Base-by-base conservation (phyloP, 2,113 vertebrate species). In the Cyprinodon variegatus region DNA sequence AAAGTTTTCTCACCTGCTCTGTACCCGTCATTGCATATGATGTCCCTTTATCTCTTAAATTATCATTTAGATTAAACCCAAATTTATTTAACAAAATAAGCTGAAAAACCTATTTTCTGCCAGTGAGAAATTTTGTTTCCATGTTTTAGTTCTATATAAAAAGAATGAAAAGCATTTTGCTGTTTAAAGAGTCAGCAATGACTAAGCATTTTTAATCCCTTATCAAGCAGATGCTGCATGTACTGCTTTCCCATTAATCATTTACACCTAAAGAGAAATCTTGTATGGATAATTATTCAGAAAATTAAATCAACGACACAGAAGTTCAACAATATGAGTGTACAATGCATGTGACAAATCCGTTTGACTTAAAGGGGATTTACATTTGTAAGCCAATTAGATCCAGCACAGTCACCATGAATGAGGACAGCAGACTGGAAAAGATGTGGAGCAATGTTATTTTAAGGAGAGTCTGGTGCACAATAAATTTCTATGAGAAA, bases 371-470 rank as follows among this genome's bases (percentile, higher is more conserved):
- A n/a, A 61, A 59, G 60, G 65, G 75, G 84, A 87, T 84, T 87
- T 84, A 0, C 64, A 12, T 1, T 61, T 41, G 63, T 80, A 46
- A 80, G 77, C 70, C 37, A 14, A 76, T 83, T 77, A 87, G 83
- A 59, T 68, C 71, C 75, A 70, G 36, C 40, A 78, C 39, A 79
- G 68, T 50, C 65, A n/a, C 20, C 70, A 69, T 86, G 79, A 91
- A 84, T 83, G 79, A 75, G 62, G 37, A 78, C 63, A 76, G 62
- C n/a, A 29, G 45, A 76, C 57, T 46, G 76, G 78, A 83, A 85
- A 11, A 65, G 59, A 85, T 77, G 64, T 45, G 68, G 70, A 73
- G 74, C 29, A 2, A 0, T 70, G 72, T 80, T 69, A 13, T 74
- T 77, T 38, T 40, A 20, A 14, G 12, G 43, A 29, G 29, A 29